Evolutionary conservation across 1,140 invertebrate genomes (phyloP), one percentile per base, ranked within the genome.

Genomic region (Notospermus geniculatus): DNA sequence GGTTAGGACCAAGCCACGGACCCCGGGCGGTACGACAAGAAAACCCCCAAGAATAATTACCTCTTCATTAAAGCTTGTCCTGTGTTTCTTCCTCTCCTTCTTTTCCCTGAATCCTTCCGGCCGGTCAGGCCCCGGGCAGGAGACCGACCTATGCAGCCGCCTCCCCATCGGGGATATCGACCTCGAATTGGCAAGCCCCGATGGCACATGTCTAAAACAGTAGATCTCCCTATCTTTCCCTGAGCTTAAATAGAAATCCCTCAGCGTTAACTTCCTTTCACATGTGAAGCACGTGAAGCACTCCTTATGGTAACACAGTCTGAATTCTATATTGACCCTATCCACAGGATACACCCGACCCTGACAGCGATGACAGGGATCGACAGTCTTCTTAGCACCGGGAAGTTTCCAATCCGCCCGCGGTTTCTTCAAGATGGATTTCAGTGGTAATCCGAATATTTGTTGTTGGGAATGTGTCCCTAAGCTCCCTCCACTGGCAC

Each of bases 51-150:
- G 39, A n/a, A n/a, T n/a, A n/a, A n/a, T n/a, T n/a, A 50, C 46
- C 46, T 50, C 46, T 23, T 50, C 46, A 50, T 27, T 50, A 50
- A 50, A 50, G 46, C 46, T 50, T 50, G 46, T 50, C n/a, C 46
- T 5, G 46, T 50, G 25, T 27, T 50, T 19, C 25, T 50, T 50
- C 25, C n/a, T 50, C 46, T 19, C 25, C 46, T 50, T 19, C 25
- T n/a, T 4, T 23, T 50, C 25, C 46, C 19, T 50, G 32, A 36
- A 36, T 36, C 32, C 32, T 15, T 36, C 32, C 5, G 32, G 32
- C 15, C 32, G 32, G 15, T 36, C 32, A 4, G 32, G 32, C 32
- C 32, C 32, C 32, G 32, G 32, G 15, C 32, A 36, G 4, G 32
- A 36, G 32, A 15, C 32, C 4, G 32, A 36, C 32, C 32, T 4